phyloP scores from a whole-genome alignment of 2,113 vertebrate species.

The Alethe castanea region DNA sequence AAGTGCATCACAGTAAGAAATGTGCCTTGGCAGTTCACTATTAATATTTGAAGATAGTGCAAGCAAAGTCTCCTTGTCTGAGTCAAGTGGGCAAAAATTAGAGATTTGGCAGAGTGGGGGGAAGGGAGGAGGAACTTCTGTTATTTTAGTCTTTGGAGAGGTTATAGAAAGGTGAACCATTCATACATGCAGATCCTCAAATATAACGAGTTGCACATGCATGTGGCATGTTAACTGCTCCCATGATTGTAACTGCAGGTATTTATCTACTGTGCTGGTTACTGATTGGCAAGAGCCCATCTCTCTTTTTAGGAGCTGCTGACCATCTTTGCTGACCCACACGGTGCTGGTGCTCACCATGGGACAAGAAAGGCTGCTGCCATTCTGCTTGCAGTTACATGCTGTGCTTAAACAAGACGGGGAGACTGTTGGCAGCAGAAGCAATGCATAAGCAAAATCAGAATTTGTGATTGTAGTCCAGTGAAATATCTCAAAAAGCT shows the following conservation, averaged over 20 bases:
- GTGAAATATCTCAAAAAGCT: slow-evolving; percentile 10
- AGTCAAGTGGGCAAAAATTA: neutral
- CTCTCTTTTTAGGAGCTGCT: neutral
- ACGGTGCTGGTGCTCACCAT: neutral
- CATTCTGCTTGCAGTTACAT: neutral
- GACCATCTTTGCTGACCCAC: neutral
- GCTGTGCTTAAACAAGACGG: neutral
- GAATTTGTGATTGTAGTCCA: neutral
- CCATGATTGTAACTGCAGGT: neutral
- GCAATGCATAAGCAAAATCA: neutral
- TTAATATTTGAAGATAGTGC: slow-evolving; percentile 34
- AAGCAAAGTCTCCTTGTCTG: neutral
- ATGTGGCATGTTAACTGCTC: neutral
- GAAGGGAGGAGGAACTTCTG: neutral
- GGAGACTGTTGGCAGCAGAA: neutral
- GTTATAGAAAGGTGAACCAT: neutral
- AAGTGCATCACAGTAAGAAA: slow-evolving; percentile 37
- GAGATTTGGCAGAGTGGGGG: fast-evolving
- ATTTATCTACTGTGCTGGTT: neutral
- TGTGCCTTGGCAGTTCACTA: slow-evolving; percentile 21
- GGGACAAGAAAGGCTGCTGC: neutral
- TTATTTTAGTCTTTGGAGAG: neutral
- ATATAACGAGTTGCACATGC: neutral
- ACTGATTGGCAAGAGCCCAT: neutral
- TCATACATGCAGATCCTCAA: neutral